Conservation (phyloP, 2,113 vertebrate genomes). For the Aldabrachelys gigantea region DNA sequence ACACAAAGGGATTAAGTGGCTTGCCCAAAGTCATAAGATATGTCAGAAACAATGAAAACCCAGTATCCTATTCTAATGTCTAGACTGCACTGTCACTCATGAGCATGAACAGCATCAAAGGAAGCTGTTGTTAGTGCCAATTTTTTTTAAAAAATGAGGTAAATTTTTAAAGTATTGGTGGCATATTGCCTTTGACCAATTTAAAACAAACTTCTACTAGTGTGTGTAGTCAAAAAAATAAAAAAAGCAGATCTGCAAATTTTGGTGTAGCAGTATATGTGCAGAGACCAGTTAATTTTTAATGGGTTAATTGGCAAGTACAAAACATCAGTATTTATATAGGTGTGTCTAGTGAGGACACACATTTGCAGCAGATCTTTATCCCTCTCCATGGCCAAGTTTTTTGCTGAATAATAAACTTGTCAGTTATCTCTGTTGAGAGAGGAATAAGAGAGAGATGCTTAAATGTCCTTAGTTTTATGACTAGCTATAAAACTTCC, state of each 20-base stretch:
- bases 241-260: not conserved
- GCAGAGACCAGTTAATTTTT: not conserved
- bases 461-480: slow-evolving; percentile 35
- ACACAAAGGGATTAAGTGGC: not conserved
- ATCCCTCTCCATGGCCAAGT: not conserved
- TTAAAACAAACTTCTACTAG: not conserved
- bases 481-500: slow-evolving; percentile 29
- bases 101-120: not conserved
- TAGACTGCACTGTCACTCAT: not conserved
- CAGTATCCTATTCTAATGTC: not conserved
- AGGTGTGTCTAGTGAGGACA: not conserved
- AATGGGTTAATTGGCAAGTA: not conserved
- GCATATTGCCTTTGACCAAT: not conserved
- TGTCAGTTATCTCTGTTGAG: slow-evolving; percentile 7
- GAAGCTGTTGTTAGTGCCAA: not conserved
- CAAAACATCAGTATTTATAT: not conserved
- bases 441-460: not conserved
- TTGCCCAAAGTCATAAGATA: not conserved
- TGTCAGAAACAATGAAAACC: not conserved
- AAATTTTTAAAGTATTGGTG: not conserved
- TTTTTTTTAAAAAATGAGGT: not conserved
- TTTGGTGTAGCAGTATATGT: not conserved
- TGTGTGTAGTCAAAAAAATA: not conserved
- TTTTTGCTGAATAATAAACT: slow-evolving; percentile 18
- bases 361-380: not conserved